phyloP scores from a whole-genome alignment of 2,888 invertebrate species.

The Lasius fuliginosus region DNA sequence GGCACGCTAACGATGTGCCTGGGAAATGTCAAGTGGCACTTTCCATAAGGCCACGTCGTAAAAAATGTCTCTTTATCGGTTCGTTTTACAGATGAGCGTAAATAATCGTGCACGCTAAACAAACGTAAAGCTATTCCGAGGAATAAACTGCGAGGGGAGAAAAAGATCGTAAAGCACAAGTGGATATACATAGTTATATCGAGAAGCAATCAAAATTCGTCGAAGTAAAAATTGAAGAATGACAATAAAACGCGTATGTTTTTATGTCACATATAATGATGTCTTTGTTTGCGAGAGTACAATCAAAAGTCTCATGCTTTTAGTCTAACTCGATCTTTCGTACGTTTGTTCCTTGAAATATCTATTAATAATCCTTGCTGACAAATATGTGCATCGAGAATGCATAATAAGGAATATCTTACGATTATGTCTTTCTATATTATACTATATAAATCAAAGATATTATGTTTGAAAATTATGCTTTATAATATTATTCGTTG shows the following conservation, averaged over 20 bases:
- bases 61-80: constrained; percentile 32
- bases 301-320: not conserved
- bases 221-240: not conserved
- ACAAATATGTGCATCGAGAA: not conserved
- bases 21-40: constrained; percentile 39
- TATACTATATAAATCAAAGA: not conserved
- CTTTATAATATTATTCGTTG: not conserved
- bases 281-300: not conserved
- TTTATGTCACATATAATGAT: not conserved
- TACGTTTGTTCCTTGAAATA: not conserved
- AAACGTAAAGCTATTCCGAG: constrained; percentile 11
- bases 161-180: constrained; percentile 30
- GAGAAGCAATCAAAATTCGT: not conserved
- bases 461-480: not conserved
- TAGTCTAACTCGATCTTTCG: not conserved
- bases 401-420: not conserved
- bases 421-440: not conserved
- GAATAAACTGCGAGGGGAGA: not conserved
- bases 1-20: constrained; percentile 10
- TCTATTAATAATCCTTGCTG: constrained; percentile 2
- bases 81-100: constrained; percentile 18
- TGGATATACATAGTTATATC: not conserved
- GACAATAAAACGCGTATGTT: constrained; percentile 20
- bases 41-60: constrained; percentile 19
- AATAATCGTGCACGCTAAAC: constrained; percentile 45